Evolutionary conservation across 2,888 invertebrate genomes (phyloP), one percentile per base, ranked within the genome.

Genomic region (Aspidiotus rigidus): DNA sequence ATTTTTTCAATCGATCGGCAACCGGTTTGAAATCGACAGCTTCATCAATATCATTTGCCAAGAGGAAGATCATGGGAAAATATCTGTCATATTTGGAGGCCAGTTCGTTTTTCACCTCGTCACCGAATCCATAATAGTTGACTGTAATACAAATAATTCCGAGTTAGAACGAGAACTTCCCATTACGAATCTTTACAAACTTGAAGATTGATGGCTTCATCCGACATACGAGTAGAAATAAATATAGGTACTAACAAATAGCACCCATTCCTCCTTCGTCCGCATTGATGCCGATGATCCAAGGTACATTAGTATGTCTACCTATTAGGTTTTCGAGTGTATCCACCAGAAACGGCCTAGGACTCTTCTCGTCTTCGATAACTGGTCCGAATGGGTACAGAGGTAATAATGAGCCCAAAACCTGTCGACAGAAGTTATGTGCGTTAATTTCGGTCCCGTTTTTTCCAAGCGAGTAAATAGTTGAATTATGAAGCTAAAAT

Each of bases 291-390:
- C 72, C 72, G 8, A 71, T 11, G 7, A 72, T 66, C 60, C 60
- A 54, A 1, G 72, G 72, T 7, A 72, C 59, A 9, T 70, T 59
- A 1, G 71, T 69, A 17, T 69, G 67, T 61, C 70, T 62, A 39
- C 60, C 13, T 8, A 71, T 49, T 41, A 70, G 62, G 11, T 66
- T 40, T 2, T 53, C 15, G 5, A 70, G 69, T 42, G 69, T 49
- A 28, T 70, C 67, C 7, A 70, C 67, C n/a, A 71, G 7, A 49
- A 69, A 70, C 7, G 70, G 64, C 53, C 71, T 71, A n/a, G 57
- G 60, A 9, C 28, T 67, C 13, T 40, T 64, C 42, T 64, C 72
- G 42, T 70, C 70, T 44, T 71, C 71, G 1, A 70, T 62, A 15
- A 54, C 62, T 10, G 70, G 71, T n/a, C 44, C 44, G 16, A 40